phyloP scores from a whole-genome alignment of 2,888 invertebrate genomes.

The Nomada ruficornis region DNA sequence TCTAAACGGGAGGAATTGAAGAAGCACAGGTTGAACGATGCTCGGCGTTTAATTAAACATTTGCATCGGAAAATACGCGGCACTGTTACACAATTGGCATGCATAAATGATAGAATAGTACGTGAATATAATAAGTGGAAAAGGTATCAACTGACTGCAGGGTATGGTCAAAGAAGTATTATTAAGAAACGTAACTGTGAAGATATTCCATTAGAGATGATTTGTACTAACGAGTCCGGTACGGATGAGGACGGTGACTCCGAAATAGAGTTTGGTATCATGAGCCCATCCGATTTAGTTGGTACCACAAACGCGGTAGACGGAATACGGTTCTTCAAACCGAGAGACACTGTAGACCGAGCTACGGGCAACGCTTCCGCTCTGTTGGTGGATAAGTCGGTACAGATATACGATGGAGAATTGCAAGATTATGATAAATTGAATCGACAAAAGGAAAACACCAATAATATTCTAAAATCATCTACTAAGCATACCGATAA shows the following conservation, averaged over 20 bases:
- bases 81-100: conserved; percentile 71
- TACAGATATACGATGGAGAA: conserved; percentile 75
- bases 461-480: not conserved
- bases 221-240: conserved; percentile 77
- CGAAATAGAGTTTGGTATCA: conserved; percentile 27
- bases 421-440: conserved; percentile 78
- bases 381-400: conserved; percentile 65
- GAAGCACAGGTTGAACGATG: conserved; percentile 28
- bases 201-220: conserved; percentile 75
- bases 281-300: conserved; percentile 47
- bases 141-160: conserved; percentile 8
- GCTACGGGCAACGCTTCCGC: conserved; percentile 64
- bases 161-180: conserved; percentile 5
- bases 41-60: conserved; percentile 64
- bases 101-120: conserved; percentile 76
- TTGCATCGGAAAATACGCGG: conserved; percentile 72
- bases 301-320: conserved; percentile 35
- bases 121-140: conserved; percentile 73
- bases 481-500: conserved; percentile 60
- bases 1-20: conserved; percentile 52
- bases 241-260: conserved; percentile 52
- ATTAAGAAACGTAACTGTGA: not conserved
- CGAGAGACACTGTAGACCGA: conserved; percentile 64
- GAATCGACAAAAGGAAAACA: conserved; percentile 59
- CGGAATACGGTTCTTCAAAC: conserved; percentile 71